These are phyloP conservation scores for Temnothorax rugatulus DNA, from an alignment of 2,888 invertebrate genomes.

Conservation along the genomic window DNA sequence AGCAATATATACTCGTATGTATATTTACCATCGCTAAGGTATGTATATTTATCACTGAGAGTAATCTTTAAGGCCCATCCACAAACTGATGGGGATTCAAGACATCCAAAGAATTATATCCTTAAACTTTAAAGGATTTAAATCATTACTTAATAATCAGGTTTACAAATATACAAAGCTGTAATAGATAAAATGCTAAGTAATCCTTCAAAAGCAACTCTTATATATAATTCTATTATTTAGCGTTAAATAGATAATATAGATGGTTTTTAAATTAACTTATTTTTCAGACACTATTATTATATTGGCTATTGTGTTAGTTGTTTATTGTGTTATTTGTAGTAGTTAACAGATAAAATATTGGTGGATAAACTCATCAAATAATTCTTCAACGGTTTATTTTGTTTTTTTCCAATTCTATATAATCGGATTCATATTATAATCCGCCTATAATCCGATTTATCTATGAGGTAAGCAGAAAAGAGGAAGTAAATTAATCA, in stretches of 20 bases:
- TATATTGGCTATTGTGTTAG: not conserved
- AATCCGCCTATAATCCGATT: no score
- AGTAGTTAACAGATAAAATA: not conserved
- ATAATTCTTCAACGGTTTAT: not conserved
- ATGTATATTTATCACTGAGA: not conserved
- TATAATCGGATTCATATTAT: not conserved
- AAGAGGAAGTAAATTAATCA: not conserved
- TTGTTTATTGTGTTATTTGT: no score
- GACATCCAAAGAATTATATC: not conserved
- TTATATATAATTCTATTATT: not conserved
- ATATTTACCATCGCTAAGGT: constrained; percentile 1
- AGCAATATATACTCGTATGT: constrained; percentile 50
- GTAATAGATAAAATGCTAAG: not conserved
- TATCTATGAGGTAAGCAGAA: not conserved
- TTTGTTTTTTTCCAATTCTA: not conserved
- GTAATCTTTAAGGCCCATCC: not conserved
- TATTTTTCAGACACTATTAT: not conserved
- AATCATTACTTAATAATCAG: not conserved
- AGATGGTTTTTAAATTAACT: not conserved
- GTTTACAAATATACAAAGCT: not conserved
- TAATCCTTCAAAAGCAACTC: not conserved
- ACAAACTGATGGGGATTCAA: not conserved
- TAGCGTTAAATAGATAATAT: not conserved
- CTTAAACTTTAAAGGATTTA: not conserved
- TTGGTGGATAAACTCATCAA: not conserved